phyloP scores from a whole-genome alignment of 2,797 vertebrate species.

The Siniperca obscura region DNA sequence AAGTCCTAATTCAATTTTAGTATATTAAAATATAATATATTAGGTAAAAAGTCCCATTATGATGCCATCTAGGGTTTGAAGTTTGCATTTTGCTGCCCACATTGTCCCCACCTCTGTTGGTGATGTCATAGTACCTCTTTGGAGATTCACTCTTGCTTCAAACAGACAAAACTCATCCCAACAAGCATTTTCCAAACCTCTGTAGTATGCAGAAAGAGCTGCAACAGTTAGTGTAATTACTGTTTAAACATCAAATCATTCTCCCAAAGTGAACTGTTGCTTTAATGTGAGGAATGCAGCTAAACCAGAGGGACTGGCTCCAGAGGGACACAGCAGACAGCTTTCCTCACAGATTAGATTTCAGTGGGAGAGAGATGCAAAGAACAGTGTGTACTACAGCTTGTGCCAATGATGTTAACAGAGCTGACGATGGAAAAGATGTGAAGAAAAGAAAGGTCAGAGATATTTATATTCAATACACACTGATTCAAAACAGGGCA shows the following conservation, averaged over 20 bases:
- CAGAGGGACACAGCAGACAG: constrained; percentile 30
- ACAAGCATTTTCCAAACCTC: neutral
- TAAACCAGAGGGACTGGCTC: constrained; percentile 17
- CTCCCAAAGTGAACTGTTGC: constrained; percentile 26
- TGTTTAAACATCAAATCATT: constrained; percentile 29
- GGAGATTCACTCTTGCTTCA: neutral
- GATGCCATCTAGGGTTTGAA: neutral
- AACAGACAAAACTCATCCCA: constrained; percentile 19
- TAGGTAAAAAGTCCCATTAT: neutral
- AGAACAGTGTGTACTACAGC: constrained; percentile 41
- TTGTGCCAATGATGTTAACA: constrained; percentile 16
- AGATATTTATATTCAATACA: constrained; percentile 1
- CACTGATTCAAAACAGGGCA: neutral
- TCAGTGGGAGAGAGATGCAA: constrained; percentile 18
- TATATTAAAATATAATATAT: no score
- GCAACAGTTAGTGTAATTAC: constrained; percentile 19
- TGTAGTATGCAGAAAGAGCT: neutral
- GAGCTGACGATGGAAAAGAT: constrained; percentile 32
- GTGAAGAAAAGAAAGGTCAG: constrained; percentile 8
- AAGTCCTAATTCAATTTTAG: neutral
- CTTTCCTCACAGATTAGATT: constrained; percentile 43
- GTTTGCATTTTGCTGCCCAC: neutral
- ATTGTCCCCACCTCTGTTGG: neutral
- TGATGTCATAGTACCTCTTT: neutral
- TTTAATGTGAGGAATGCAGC: constrained; percentile 50